phyloP scores from a whole-genome alignment of 2,797 vertebrate species.

The Huso huso region DNA sequence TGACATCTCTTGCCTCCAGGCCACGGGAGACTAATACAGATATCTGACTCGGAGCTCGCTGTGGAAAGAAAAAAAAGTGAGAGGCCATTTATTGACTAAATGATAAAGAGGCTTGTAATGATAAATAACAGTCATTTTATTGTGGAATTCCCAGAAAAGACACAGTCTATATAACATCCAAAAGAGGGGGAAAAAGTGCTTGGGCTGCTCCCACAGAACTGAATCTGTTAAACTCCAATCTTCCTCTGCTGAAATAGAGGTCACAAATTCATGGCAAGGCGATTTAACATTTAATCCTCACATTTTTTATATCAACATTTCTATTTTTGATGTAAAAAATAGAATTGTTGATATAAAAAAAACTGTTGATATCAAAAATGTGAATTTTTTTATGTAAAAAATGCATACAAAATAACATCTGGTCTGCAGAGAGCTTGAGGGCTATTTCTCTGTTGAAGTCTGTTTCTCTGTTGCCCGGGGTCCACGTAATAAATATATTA shows the following conservation, averaged over 20 bases:
- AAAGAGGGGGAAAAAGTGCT: constrained; percentile 66
- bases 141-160: constrained; percentile 99
- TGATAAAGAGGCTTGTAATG: constrained; percentile 99
- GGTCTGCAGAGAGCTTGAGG: no score
- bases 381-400: no score
- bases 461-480: no score
- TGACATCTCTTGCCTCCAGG: constrained; percentile 97
- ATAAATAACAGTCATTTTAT: constrained; percentile 99
- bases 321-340: no score
- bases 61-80: constrained; percentile 78
- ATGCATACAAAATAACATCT: no score
- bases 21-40: constrained; percentile 98
- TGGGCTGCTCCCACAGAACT: constrained; percentile 67
- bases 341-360: no score
- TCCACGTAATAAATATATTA: no score
- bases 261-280: constrained; percentile 53
- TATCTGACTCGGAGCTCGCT: constrained; percentile 97
- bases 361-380: no score
- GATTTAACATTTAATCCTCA: no score
- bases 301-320: no score
- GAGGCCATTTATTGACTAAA: constrained; percentile 99
- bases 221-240: constrained; percentile 85
- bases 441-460: no score
- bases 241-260: constrained; percentile 69
- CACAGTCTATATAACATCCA: constrained; percentile 88